Evolutionary conservation across 2,888 invertebrate species (phyloP).

Genomic region (Clistopyga incitator): DNA sequence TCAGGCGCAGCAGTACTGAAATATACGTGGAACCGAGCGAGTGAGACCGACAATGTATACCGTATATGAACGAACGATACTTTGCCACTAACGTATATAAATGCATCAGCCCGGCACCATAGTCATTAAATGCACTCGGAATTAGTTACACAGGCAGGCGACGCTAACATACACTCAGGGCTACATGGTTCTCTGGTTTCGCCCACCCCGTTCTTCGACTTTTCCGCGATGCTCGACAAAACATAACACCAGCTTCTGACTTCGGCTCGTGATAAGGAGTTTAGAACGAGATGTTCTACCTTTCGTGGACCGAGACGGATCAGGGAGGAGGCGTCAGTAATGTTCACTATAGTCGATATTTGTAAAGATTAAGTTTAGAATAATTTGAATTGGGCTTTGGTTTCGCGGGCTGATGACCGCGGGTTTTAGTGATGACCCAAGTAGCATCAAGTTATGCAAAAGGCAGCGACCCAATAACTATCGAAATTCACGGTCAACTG

Average conservation of each 20-base stretch:
- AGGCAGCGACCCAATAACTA: too few species aligned
- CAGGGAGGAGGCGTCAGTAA: background rate
- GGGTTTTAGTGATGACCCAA: too few species aligned
- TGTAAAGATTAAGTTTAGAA: too few species aligned
- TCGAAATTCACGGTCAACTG: too few species aligned
- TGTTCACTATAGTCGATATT: background rate
- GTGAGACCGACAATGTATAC: background rate
- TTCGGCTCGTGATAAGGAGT: background rate
- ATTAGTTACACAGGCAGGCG: constrained; percentile 73
- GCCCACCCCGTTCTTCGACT: background rate
- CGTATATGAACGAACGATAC: constrained; percentile 2
- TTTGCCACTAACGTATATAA: constrained; percentile 36
- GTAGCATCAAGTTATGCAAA: too few species aligned
- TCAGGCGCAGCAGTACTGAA: constrained; percentile 19
- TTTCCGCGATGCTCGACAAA: background rate
- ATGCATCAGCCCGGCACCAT: constrained; percentile 50
- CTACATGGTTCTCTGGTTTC: constrained; percentile 10
- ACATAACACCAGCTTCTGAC: background rate
- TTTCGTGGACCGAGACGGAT: background rate
- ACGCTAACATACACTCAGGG: constrained; percentile 38
- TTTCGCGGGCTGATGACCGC: too few species aligned
- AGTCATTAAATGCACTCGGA: constrained; percentile 76
- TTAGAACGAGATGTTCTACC: background rate
- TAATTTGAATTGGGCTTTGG: too few species aligned
- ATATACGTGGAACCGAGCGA: constrained; percentile 32